Evolutionary conservation across 2,797 vertebrate genomes (phyloP).

Genomic region (Hemibagrus guttatus): DNA sequence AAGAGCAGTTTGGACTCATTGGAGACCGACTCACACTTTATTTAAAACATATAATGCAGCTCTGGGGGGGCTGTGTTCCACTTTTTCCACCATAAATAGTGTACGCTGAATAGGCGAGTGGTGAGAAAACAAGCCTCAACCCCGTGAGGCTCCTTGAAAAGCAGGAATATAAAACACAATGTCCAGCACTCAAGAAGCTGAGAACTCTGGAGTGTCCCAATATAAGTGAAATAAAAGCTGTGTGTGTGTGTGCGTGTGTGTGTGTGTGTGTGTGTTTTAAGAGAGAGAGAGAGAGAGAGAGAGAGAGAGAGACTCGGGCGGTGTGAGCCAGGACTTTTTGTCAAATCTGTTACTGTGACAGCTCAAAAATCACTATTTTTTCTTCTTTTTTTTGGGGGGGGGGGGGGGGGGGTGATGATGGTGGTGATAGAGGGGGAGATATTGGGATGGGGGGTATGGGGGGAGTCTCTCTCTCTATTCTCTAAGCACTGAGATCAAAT

Average conservation of each 20-base stretch:
- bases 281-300: not conserved
- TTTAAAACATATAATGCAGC: constrained; percentile 49
- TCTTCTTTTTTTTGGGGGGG: not conserved
- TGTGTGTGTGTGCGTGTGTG: not conserved
- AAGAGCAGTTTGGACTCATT: constrained; percentile 25
- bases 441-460: not conserved
- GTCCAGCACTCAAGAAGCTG: constrained; percentile 37
- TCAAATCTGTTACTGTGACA: not conserved
- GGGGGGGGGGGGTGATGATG: too few relatives aligned
- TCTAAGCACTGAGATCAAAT: constrained; percentile 49
- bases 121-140: constrained; percentile 37
- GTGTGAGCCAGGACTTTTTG: constrained; percentile 16
- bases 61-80: constrained; percentile 42
- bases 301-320: not conserved
- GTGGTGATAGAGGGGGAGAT: not conserved
- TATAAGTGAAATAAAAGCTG: constrained; percentile 24
- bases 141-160: constrained; percentile 35
- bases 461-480: constrained; percentile 26
- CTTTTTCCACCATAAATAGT: constrained; percentile 54
- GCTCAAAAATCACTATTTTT: constrained; percentile 29
- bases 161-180: constrained; percentile 37
- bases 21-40: constrained; percentile 30
- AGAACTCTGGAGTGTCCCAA: constrained; percentile 31
- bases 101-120: constrained; percentile 48
- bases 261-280: not conserved